A percentile compares a stretch with the other conserved stretches of the same genome.
Conservation (phyloP, 1,140 invertebrate genomes). For the Stegodyphus mimosarum region DNA sequence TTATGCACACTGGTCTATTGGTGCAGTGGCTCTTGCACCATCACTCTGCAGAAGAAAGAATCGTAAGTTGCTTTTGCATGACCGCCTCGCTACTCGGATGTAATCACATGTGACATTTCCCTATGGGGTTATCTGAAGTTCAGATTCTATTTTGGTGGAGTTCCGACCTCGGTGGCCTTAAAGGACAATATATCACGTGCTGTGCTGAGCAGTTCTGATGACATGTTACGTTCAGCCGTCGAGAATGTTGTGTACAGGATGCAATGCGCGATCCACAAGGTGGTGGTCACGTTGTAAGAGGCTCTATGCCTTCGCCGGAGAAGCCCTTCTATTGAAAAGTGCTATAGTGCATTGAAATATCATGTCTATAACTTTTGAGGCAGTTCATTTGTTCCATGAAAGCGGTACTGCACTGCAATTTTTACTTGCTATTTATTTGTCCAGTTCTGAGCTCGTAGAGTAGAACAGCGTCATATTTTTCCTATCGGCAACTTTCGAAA, state of each 20-base stretch:
- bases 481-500: too few species aligned
- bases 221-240: not conserved
- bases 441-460: too few species aligned
- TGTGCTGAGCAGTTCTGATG: not conserved
- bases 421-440: too few species aligned
- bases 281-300: too few species aligned
- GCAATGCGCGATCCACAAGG: too few species aligned
- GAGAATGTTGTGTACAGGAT: not conserved
- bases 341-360: too few species aligned
- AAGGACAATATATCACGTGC: not conserved
- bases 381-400: too few species aligned
- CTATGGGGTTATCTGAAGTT: not conserved
- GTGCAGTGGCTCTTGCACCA: not conserved
- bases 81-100: not conserved
- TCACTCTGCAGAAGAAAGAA: not conserved
- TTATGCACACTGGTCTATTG: not conserved
- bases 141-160: not conserved
- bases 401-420: too few species aligned
- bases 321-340: too few species aligned
- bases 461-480: too few species aligned
- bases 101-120: not conserved
- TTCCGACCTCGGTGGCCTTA: not conserved
- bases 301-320: too few species aligned
- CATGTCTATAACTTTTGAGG: too few species aligned
- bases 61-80: not conserved